Evolutionary conservation across 1,140 invertebrate species (phyloP).

Genomic region (Drosophila arawakana): DNA sequence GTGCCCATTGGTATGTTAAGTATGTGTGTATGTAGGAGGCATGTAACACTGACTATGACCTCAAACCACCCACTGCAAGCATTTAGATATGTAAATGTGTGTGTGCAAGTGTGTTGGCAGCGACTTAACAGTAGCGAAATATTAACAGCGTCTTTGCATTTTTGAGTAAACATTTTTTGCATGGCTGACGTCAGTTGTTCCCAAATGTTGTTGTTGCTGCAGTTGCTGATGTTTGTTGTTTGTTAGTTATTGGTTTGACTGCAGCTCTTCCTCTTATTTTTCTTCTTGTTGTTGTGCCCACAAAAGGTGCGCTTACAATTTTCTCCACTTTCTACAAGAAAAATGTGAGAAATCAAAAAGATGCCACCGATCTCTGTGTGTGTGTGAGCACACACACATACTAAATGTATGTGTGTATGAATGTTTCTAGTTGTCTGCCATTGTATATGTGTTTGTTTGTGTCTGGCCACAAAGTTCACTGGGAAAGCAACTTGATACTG

Average conservation of each 20-base stretch:
- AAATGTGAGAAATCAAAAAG: conserved; percentile 83
- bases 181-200: conserved; percentile 51
- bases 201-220: conserved; percentile 35
- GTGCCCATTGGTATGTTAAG: conserved; percentile 5
- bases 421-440: conserved; percentile 23
- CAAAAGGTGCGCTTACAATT: conserved; percentile 70
- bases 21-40: conserved; percentile 39
- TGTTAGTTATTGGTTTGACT: conserved; percentile 36
- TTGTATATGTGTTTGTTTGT: conserved; percentile 13
- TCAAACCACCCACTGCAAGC: conserved; percentile 73
- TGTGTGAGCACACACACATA: conserved; percentile 31
- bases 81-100: conserved; percentile 16
- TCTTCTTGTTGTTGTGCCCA: conserved; percentile 52
- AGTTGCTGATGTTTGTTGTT: conserved; percentile 38
- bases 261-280: background rate
- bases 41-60: conserved; percentile 68
- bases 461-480: conserved; percentile 70
- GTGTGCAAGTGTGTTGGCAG: background rate
- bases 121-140: conserved; percentile 21
- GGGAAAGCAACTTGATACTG: conserved; percentile 73
- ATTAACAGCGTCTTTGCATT: conserved; percentile 51
- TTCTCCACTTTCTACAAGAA: conserved; percentile 78
- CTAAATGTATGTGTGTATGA: conserved; percentile 3
- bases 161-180: conserved; percentile 32
- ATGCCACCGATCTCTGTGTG: conserved; percentile 66